Percentiles rank a stretch among this genome's conserved stretches.
These are phyloP conservation scores for Eubasilissa splendida DNA, from an alignment of 2,888 invertebrate species.

Conservation along the genomic window DNA sequence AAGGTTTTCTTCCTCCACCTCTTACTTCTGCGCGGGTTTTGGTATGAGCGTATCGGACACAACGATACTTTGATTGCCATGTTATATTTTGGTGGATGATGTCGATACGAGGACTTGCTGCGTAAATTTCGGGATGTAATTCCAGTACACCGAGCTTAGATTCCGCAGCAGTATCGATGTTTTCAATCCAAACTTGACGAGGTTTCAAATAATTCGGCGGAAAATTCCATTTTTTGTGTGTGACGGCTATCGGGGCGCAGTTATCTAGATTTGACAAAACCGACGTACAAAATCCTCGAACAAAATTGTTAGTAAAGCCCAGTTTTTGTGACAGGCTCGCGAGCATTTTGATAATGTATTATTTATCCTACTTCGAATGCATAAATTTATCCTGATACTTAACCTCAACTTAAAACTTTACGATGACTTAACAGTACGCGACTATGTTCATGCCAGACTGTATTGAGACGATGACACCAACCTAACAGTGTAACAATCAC, in stretches of 20 bases:
- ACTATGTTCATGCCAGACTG: no score
- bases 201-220: conserved; percentile 74
- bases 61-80: conserved; percentile 89
- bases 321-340: conserved; percentile 42
- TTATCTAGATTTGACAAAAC: conserved; percentile 59
- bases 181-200: conserved; percentile 91
- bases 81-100: conserved; percentile 87
- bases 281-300: conserved; percentile 51
- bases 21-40: conserved; percentile 88
- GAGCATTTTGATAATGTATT: conserved; percentile 46
- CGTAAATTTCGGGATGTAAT: conserved; percentile 92
- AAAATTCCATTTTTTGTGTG: conserved; percentile 69
- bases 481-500: no score
- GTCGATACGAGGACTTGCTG: conserved; percentile 87
- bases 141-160: conserved; percentile 88
- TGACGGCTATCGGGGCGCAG: conserved; percentile 62
- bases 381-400: not conserved
- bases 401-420: no score
- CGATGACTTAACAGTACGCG: no score
- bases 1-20: conserved; percentile 94
- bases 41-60: conserved; percentile 85
- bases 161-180: conserved; percentile 82
- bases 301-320: conserved; percentile 23
- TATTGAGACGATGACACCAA: no score
- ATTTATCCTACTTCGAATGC: no score